Evolutionary conservation across 1,140 invertebrate genomes (phyloP).

Genomic region (Hycleus phaleratus): DNA sequence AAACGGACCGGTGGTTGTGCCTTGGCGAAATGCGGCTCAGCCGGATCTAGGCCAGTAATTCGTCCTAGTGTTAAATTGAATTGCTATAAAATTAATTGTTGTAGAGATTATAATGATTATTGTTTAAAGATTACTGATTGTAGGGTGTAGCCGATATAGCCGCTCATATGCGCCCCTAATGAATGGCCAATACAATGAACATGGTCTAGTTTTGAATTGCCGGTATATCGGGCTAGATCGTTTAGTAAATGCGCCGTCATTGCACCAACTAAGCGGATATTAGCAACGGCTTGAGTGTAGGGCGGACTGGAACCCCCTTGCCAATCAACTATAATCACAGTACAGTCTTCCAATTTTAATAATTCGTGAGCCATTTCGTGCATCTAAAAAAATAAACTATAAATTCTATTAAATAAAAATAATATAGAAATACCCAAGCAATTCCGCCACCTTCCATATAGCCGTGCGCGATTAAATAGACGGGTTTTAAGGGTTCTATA

Average conservation of each 20-base stretch:
- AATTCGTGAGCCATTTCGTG: constrained; percentile 53
- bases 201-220: constrained; percentile 46
- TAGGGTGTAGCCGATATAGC: constrained; percentile 71
- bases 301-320: constrained; percentile 73
- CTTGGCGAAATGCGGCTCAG: constrained; percentile 84
- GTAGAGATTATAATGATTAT: neutral
- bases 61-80: constrained; percentile 58
- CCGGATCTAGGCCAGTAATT: constrained; percentile 64
- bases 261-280: constrained; percentile 76
- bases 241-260: constrained; percentile 67
- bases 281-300: constrained; percentile 84
- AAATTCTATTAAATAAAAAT: neutral
- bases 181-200: constrained; percentile 88
- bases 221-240: constrained; percentile 42
- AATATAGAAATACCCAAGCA: constrained; percentile 54
- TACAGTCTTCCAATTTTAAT: constrained; percentile 57
- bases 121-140: constrained; percentile 43
- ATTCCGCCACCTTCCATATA: constrained; percentile 76
- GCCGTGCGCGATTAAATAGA: constrained; percentile 76
- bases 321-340: constrained; percentile 80
- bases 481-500: constrained; percentile 51
- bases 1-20: constrained; percentile 72
- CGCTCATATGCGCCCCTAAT: constrained; percentile 76
- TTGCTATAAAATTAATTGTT: constrained; percentile 38
- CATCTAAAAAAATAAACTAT: constrained; percentile 42